Conservation (phyloP, 2,888 invertebrate species). For the Eubasilissa splendida region DNA sequence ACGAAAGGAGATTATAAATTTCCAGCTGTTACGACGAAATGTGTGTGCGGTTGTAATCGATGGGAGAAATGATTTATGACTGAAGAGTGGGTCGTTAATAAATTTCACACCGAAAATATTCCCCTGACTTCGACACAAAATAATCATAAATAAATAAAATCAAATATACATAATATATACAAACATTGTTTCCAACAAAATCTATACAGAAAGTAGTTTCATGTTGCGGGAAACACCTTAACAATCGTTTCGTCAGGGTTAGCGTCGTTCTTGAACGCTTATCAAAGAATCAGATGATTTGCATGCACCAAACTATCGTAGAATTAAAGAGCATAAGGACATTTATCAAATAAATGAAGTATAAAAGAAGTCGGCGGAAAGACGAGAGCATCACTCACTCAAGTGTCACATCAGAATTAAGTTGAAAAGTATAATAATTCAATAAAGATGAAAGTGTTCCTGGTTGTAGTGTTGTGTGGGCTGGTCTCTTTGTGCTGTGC, state of each 20-base stretch:
- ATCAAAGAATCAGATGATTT: slow-evolving; percentile 32
- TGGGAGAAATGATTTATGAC: too few species aligned
- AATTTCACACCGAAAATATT: too few species aligned
- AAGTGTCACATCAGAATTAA: slow-evolving; percentile 14
- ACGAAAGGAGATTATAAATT: too few species aligned
- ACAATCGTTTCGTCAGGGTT: slow-evolving; percentile 37
- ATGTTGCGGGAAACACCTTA: too few species aligned
- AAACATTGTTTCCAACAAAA: too few species aligned
- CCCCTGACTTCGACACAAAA: too few species aligned
- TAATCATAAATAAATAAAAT: too few species aligned
- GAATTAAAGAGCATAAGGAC: not conserved
- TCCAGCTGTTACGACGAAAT: too few species aligned
- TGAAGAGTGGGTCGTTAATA: too few species aligned
- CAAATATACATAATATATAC: too few species aligned
- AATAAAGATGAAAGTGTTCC: slow-evolving; percentile 52
- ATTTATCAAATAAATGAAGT: not conserved
- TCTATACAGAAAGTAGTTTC: too few species aligned
- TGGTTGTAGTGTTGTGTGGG: slow-evolving; percentile 41
- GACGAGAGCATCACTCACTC: slow-evolving; percentile 36
- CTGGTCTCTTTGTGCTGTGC: slow-evolving; percentile 16
- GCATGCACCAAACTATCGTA: slow-evolving; percentile 32
- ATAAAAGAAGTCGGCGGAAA: slow-evolving; percentile 29
- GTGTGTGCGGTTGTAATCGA: too few species aligned
- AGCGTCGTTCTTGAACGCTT: slow-evolving; percentile 40
- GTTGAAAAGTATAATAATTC: not conserved